Evolutionary conservation across 1,140 invertebrate genomes (phyloP).

Genomic region (Brachionus asplanchnoidis): DNA sequence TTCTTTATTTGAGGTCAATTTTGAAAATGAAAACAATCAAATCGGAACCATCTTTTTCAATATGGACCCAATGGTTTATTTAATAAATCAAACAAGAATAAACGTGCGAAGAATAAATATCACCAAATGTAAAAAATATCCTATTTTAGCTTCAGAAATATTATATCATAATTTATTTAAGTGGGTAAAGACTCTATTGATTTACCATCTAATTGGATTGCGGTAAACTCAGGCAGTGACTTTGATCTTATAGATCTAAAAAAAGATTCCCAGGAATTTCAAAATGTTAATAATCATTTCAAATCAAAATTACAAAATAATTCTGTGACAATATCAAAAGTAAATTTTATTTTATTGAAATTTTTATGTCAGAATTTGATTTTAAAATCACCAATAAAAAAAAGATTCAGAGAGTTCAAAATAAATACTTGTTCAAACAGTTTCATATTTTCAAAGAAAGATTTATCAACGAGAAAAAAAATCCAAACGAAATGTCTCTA

Average conservation of each 20-base stretch:
- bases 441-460: background rate
- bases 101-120: background rate
- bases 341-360: background rate
- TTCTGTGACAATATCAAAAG: background rate
- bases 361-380: background rate
- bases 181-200: background rate
- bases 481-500: background rate
- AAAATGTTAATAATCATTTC: background rate
- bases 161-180: background rate
- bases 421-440: background rate
- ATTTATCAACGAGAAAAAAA: background rate
- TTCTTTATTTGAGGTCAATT: background rate
- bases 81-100: background rate
- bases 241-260: background rate
- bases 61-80: background rate
- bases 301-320: background rate
- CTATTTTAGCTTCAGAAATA: too few relatives aligned
- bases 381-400: background rate
- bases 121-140: background rate
- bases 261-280: background rate
- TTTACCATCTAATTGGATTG: background rate
- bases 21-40: background rate
- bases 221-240: background rate
- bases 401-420: slow-evolving; percentile 4
- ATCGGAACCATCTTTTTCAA: background rate